Percentiles rank a stretch among this genome's conserved stretches.
Evolutionary conservation across 2,888 invertebrate species (phyloP).

Genomic region (Julus scanicus): DNA sequence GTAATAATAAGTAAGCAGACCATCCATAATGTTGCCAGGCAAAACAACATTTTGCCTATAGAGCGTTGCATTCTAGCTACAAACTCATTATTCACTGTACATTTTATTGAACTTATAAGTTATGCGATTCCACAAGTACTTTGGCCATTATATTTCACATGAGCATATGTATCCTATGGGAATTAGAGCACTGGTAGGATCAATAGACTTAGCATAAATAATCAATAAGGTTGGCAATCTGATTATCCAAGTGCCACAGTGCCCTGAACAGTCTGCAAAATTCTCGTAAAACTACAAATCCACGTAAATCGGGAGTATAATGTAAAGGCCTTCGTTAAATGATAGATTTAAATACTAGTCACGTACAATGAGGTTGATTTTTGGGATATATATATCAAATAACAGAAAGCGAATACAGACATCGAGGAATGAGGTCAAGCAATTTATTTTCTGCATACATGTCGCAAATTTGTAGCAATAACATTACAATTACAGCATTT

Average conservation of each 20-base stretch:
- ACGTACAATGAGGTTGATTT: not conserved
- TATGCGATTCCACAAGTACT: not conserved
- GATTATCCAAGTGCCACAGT: not conserved
- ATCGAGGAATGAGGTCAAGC: not conserved
- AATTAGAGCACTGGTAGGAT: not conserved
- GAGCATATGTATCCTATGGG: not conserved
- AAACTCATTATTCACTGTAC: constrained; percentile 1
- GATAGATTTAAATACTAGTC: not conserved
- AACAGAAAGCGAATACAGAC: not conserved
- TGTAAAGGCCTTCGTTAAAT: not conserved
- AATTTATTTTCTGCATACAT: not conserved
- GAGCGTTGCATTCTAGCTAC: not conserved
- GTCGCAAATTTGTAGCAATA: no score
- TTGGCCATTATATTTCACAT: not conserved
- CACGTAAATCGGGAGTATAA: not conserved
- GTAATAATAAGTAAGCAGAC: not conserved
- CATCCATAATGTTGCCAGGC: not conserved
- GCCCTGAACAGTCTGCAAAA: not conserved
- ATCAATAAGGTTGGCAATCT: not conserved
- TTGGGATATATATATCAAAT: not conserved
- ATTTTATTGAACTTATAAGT: not conserved
- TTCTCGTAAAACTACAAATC: not conserved
- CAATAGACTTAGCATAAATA: not conserved
- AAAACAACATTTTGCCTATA: not conserved
- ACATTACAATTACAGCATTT: no score